A percentile compares a stretch with the other conserved stretches of the same genome.
Conservation (phyloP, 2,113 vertebrate species). For the Zosterops borbonicus region DNA sequence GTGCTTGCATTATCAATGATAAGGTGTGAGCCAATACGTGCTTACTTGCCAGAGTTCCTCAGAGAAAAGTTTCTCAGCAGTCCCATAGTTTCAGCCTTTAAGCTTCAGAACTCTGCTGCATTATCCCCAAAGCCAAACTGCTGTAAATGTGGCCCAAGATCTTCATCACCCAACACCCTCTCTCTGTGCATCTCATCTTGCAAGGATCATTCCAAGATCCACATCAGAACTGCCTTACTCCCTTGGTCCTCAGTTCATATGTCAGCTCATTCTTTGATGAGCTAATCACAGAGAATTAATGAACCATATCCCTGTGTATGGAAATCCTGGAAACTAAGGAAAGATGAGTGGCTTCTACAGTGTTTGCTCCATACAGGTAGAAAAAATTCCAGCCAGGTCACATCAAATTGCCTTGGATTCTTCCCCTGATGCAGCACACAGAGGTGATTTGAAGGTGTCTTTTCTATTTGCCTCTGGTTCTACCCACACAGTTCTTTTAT, state of each 20-base stretch:
- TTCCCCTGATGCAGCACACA: background rate
- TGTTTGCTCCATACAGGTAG: background rate
- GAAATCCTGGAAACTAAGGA: background rate
- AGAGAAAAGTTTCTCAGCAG: background rate
- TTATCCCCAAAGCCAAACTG: background rate
- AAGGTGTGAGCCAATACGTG: background rate
- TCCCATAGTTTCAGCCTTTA: background rate
- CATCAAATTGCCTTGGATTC: background rate
- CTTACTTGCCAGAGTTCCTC: background rate
- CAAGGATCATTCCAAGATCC: background rate
- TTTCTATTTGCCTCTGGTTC: background rate
- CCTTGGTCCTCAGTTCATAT: accelerated
- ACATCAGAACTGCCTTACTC: background rate
- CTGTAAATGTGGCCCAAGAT: background rate
- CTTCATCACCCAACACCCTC: background rate
- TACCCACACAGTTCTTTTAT: background rate
- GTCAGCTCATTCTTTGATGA: background rate
- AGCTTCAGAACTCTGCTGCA: background rate
- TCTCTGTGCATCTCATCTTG: background rate
- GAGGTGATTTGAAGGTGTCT: background rate
- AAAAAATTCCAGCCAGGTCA: background rate
- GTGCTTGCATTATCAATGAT: background rate
- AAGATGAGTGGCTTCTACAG: background rate
- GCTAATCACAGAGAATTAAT: background rate
- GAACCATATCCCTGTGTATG: background rate